A percentile compares a stretch with the other conserved stretches of the same genome.
Evolutionary conservation across 1,140 invertebrate species (phyloP).

Genomic region (Medauroidea extradentata): DNA sequence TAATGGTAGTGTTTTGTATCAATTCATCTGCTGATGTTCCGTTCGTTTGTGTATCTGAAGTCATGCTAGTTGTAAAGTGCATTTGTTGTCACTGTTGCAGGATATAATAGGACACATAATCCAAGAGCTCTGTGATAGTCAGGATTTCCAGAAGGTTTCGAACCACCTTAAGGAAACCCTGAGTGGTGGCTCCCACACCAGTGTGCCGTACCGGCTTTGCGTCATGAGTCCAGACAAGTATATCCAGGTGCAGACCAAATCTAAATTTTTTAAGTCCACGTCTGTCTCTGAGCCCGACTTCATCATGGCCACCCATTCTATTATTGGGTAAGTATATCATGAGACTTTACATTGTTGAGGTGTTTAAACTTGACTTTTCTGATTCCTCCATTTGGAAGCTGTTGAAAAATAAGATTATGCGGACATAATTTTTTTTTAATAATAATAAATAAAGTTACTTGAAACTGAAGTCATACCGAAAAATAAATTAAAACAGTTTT

Average conservation of each 20-base stretch:
- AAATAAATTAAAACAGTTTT: too few species aligned
- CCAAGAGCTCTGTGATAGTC: slow-evolving; percentile 71
- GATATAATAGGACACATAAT: slow-evolving; percentile 61
- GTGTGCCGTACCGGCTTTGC: slow-evolving; percentile 72
- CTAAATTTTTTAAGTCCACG: slow-evolving; percentile 71
- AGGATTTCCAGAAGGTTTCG: slow-evolving; percentile 64
- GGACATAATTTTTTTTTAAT: too few species aligned
- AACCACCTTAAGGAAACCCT: slow-evolving; percentile 72
- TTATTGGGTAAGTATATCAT: slow-evolving; percentile 59
- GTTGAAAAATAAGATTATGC: too few species aligned
- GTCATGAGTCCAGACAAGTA: slow-evolving; percentile 66
- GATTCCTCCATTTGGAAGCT: too few species aligned
- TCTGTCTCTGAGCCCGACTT: slow-evolving; percentile 68
- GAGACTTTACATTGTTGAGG: too few species aligned
- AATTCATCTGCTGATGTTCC: too few species aligned
- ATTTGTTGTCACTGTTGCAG: slow-evolving; percentile 34
- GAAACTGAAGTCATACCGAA: too few species aligned
- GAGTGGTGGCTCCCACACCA: slow-evolving; percentile 60
- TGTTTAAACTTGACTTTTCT: too few species aligned
- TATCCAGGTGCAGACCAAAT: slow-evolving; percentile 82
- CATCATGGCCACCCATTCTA: slow-evolving; percentile 87
- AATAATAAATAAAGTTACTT: too few species aligned
- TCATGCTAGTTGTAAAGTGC: not conserved
- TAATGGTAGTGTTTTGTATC: too few species aligned
- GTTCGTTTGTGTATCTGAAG: too few species aligned